Evolutionary conservation across 2,888 invertebrate genomes (phyloP).

Genomic region (Danaus chrysippus): DNA sequence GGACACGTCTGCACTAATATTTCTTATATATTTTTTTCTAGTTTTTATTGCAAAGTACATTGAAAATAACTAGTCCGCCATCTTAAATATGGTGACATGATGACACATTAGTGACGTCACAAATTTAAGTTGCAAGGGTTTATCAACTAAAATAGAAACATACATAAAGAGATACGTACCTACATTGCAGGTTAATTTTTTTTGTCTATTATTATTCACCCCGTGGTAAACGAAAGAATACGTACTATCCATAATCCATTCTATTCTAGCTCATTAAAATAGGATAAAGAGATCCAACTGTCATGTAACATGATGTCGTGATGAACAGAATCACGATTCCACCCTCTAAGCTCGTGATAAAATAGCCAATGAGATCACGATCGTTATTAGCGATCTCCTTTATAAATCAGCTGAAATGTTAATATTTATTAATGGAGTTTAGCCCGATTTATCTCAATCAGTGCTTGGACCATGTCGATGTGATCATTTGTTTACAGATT

Average conservation of each 20-base stretch:
- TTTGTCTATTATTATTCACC: too few species aligned
- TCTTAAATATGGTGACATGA: too few species aligned
- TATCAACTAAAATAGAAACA: too few species aligned
- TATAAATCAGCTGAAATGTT: constrained; percentile 42
- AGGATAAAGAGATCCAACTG: constrained; percentile 34
- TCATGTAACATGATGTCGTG: constrained; percentile 27
- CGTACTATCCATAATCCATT: constrained; percentile 30
- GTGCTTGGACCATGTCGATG: constrained; percentile 24
- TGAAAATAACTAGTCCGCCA: too few species aligned
- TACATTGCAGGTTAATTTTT: too few species aligned
- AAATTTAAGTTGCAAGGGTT: too few species aligned
- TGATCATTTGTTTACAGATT: constrained; percentile 23
- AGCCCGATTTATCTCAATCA: constrained; percentile 38
- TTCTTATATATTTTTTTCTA: too few species aligned
- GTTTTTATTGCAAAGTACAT: too few species aligned
- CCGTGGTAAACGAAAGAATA: constrained; percentile 47
- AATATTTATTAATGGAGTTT: constrained; percentile 55
- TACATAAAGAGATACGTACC: too few species aligned
- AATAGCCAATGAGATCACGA: constrained; percentile 61
- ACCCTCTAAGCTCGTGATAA: constrained; percentile 47
- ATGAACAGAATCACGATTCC: constrained; percentile 45
- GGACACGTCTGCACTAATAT: too few species aligned
- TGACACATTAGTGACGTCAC: too few species aligned
- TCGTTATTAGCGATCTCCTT: constrained; percentile 54
- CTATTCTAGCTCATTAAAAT: constrained; percentile 27